These are phyloP conservation scores for Oreochromis grahami DNA, from an alignment of 2,797 vertebrate species.

Conservation along the genomic window DNA sequence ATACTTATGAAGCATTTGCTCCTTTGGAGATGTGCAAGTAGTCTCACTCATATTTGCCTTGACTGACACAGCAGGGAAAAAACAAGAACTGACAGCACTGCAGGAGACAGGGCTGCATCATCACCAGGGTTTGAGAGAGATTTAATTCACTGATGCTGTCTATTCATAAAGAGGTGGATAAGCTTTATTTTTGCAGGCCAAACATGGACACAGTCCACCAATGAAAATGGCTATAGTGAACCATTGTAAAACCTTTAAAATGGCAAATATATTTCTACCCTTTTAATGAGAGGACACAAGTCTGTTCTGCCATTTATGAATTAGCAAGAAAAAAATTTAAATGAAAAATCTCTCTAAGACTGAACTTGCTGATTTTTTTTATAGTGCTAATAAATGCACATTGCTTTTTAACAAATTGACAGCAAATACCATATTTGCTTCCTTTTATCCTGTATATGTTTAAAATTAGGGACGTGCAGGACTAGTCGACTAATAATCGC, in stretches of 20 bases:
- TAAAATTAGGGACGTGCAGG: neutral
- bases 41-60: neutral
- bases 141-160: neutral
- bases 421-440: neutral
- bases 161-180: neutral
- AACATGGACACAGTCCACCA: neutral
- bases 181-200: neutral
- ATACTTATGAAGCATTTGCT: neutral
- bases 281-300: neutral
- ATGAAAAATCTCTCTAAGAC: rapidly evolving
- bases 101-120: neutral
- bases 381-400: neutral
- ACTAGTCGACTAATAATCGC: neutral
- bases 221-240: neutral
- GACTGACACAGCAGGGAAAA: neutral
- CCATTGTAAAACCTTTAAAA: neutral
- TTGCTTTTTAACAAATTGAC: neutral
- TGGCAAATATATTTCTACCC: neutral
- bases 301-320: neutral
- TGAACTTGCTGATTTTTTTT: neutral
- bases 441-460: neutral
- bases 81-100: neutral
- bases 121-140: neutral
- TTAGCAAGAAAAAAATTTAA: neutral
- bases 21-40: neutral